Evolutionary conservation across 2,797 vertebrate species (phyloP).

Genomic region (Hippocampus kuda): DNA sequence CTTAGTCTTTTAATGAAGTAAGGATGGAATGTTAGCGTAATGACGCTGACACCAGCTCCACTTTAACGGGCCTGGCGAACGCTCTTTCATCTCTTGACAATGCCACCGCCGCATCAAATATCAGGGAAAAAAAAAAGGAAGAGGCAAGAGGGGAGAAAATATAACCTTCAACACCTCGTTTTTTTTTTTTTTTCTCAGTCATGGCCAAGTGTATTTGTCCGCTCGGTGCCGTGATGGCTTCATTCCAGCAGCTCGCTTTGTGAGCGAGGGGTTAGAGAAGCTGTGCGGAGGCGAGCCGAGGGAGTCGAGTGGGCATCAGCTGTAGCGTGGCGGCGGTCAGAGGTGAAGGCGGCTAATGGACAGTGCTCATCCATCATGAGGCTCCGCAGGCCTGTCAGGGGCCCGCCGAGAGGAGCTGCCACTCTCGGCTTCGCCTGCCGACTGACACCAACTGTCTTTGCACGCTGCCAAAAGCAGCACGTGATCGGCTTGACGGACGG

Average conservation of each 20-base stretch:
- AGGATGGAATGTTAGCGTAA: constrained; percentile 44
- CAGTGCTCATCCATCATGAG: constrained; percentile 75
- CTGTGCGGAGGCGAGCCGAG: constrained; percentile 35
- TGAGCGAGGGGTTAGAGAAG: constrained; percentile 55
- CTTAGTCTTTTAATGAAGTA: constrained; percentile 58
- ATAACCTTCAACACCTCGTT: constrained; percentile 11
- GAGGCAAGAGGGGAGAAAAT: neutral
- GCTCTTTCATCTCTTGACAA: constrained; percentile 52
- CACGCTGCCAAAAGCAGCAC: constrained; percentile 39
- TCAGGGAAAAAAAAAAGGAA: constrained; percentile 22
- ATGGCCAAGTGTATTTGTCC: constrained; percentile 30
- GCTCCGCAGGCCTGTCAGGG: constrained; percentile 66
- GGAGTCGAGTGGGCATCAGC: constrained; percentile 68
- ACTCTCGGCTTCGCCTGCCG: constrained; percentile 42
- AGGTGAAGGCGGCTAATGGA: constrained; percentile 74
- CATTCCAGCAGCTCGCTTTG: constrained; percentile 62
- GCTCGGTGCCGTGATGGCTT: constrained; percentile 63
- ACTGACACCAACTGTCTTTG: constrained; percentile 54
- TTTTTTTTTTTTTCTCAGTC: constrained; percentile 6
- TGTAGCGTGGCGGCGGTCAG: constrained; percentile 68
- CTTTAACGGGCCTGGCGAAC: constrained; percentile 35
- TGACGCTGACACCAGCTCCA: constrained; percentile 38
- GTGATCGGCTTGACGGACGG: constrained; percentile 57
- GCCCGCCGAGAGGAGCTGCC: constrained; percentile 61
- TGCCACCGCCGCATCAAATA: constrained; percentile 39